A percentile compares a stretch with the other conserved stretches of the same genome.
These are phyloP conservation scores for Chelonus insularis DNA, from an alignment of 1,140 invertebrate species.

Conservation along the genomic window DNA sequence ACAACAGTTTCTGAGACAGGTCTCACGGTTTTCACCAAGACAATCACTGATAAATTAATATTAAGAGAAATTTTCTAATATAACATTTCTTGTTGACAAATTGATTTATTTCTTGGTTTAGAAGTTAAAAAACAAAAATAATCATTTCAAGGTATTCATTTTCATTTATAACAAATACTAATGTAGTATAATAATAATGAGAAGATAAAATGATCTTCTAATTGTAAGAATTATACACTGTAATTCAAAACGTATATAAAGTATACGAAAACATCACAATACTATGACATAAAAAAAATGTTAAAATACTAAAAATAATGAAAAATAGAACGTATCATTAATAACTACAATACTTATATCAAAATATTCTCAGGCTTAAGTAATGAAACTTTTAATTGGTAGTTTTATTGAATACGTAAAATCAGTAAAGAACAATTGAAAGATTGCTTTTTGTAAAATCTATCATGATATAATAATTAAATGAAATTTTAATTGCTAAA, in stretches of 20 bases:
- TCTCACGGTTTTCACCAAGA: too few species aligned
- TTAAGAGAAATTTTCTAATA: background rate
- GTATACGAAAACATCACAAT: background rate
- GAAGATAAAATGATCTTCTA: too few species aligned
- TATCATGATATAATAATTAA: background rate
- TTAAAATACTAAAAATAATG: background rate
- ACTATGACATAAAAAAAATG: background rate
- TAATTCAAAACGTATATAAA: background rate
- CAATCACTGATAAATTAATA: background rate
- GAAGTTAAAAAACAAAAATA: background rate
- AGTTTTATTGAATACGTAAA: background rate
- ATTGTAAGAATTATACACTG: too few species aligned
- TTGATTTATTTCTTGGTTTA: background rate
- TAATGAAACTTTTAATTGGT: background rate
- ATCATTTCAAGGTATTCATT: background rate
- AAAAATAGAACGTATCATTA: background rate
- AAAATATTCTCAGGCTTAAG: constrained; percentile 11
- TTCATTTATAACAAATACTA: background rate
- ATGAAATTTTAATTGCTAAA: too few species aligned
- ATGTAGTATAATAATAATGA: too few species aligned
- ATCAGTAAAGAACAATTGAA: background rate
- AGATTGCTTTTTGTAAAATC: background rate
- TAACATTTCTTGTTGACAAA: background rate
- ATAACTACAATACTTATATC: background rate
- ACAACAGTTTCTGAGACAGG: constrained; percentile 59